These are phyloP conservation scores for Drosophila nasuta DNA, from an alignment of 1,140 invertebrate genomes.

Conservation along the genomic window DNA sequence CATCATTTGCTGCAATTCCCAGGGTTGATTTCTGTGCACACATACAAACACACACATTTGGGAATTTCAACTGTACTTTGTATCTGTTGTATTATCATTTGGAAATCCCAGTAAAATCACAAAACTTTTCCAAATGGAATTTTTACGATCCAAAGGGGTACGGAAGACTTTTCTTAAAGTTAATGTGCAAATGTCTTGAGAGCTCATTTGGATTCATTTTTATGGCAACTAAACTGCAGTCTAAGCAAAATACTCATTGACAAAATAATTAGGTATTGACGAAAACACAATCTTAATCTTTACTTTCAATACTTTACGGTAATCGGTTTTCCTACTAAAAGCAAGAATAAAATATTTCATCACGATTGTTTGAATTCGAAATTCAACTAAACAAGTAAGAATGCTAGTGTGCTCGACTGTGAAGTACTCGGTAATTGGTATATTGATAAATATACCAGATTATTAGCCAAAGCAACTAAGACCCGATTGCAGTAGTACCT, in stretches of 20 bases:
- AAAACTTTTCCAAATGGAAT: background rate
- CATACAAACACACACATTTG: background rate
- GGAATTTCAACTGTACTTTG: background rate
- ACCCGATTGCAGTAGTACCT: too few relatives aligned
- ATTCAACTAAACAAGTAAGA: too few relatives aligned
- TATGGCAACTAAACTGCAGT: background rate
- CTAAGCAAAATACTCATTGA: background rate
- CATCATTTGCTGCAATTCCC: constrained; percentile 55
- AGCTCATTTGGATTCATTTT: background rate
- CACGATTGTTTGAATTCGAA: too few relatives aligned
- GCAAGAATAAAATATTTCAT: too few relatives aligned
- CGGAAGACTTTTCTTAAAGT: background rate
- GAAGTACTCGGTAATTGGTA: too few relatives aligned
- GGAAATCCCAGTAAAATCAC: constrained; percentile 1
- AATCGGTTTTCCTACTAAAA: too few relatives aligned
- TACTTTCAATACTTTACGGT: too few relatives aligned
- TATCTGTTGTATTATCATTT: constrained; percentile 10
- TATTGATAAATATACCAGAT: too few relatives aligned
- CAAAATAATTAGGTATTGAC: too few relatives aligned
- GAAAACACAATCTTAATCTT: too few relatives aligned
- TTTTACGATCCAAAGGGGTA: background rate
- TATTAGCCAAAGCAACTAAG: too few relatives aligned
- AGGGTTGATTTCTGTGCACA: constrained; percentile 13
- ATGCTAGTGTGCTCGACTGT: too few relatives aligned
- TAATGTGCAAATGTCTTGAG: background rate